phyloP scores from a whole-genome alignment of 2,797 vertebrate species.

The Manis crassicaudata region DNA sequence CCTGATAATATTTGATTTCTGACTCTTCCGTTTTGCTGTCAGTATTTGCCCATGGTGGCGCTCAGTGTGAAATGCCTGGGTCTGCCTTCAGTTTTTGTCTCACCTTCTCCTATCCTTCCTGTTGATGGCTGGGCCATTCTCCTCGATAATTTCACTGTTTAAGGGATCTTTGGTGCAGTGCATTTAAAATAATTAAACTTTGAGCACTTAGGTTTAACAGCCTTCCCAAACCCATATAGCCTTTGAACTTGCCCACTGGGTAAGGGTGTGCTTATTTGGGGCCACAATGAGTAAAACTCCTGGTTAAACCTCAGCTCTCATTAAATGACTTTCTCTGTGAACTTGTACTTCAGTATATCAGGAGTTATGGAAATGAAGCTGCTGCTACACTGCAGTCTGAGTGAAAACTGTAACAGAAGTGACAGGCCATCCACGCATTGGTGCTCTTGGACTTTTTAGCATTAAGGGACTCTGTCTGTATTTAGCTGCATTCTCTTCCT shows the following conservation, averaged over 20 bases:
- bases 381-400: background rate
- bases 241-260: background rate
- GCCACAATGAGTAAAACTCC: background rate
- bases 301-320: background rate
- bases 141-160: conserved; percentile 8
- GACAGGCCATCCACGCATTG: background rate
- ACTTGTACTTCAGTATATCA: background rate
- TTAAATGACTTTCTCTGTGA: conserved; percentile 24
- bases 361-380: background rate
- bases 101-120: background rate
- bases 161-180: background rate
- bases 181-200: conserved; percentile 36
- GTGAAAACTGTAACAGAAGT: background rate
- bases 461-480: background rate
- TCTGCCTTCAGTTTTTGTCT: background rate
- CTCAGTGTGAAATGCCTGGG: background rate
- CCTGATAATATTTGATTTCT: background rate
- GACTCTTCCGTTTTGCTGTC: background rate
- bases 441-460: background rate
- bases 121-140: background rate
- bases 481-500: background rate
- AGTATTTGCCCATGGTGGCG: background rate
- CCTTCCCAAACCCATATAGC: background rate
- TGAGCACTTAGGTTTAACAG: background rate
- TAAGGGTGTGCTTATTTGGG: background rate